Percentiles rank a stretch among this genome's conserved stretches.
Evolutionary conservation across 2,888 invertebrate species (phyloP).

Genomic region (Lycia hirtaria): DNA sequence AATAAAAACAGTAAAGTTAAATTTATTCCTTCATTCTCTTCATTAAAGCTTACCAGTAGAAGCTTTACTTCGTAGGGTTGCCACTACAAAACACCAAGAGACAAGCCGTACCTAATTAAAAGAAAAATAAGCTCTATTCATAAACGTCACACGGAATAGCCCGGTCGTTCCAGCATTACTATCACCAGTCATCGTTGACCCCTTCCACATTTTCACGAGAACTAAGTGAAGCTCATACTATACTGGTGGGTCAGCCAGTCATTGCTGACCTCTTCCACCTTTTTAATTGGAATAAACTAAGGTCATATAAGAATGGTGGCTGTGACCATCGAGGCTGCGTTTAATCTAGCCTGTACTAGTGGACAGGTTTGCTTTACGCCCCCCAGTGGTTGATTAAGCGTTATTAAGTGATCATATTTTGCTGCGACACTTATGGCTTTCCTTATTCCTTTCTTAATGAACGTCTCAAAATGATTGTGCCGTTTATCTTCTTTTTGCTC

Average conservation of each 20-base stretch:
- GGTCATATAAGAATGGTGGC: slow-evolving; percentile 58
- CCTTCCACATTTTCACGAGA: slow-evolving; percentile 36
- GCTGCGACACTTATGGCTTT: slow-evolving; percentile 61
- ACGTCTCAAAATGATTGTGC: slow-evolving; percentile 55
- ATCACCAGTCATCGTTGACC: slow-evolving; percentile 59
- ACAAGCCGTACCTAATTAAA: slow-evolving; percentile 77
- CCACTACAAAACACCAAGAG: slow-evolving; percentile 62
- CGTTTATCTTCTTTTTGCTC: slow-evolving; percentile 26
- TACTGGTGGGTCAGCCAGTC: slow-evolving; percentile 47
- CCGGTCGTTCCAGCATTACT: slow-evolving; percentile 68
- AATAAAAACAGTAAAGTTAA: too few relatives aligned
- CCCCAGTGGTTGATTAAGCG: slow-evolving; percentile 68
- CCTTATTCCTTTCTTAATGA: slow-evolving; percentile 53
- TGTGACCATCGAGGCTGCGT: slow-evolving; percentile 68
- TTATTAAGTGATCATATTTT: slow-evolving; percentile 70
- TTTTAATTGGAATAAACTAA: slow-evolving; percentile 35
- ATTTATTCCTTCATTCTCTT: too few relatives aligned
- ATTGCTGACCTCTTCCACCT: slow-evolving; percentile 49
- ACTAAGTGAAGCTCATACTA: not conserved
- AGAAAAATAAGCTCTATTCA: slow-evolving; percentile 84
- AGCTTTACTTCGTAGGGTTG: slow-evolving; percentile 30
- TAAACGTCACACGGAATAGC: slow-evolving; percentile 78
- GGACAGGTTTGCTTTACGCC: slow-evolving; percentile 66
- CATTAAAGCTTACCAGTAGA: too few relatives aligned
- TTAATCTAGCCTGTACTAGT: slow-evolving; percentile 82